Percentiles rank a stretch among this genome's conserved stretches.
Conservation (phyloP, 2,888 invertebrate species). For the Rhopalosiphum nymphaeae region DNA sequence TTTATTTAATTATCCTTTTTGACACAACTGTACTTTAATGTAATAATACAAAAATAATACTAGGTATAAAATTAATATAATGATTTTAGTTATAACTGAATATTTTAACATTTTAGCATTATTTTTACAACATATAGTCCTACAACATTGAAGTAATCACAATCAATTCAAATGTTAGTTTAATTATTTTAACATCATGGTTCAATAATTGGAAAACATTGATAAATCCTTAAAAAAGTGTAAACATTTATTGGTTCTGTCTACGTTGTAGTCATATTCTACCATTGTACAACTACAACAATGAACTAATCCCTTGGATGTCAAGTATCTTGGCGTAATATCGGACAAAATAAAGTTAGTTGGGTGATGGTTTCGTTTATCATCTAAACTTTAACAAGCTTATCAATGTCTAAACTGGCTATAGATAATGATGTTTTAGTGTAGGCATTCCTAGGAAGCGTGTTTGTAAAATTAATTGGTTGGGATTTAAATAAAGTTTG, state of each 20-base stretch:
- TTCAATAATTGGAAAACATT: background rate
- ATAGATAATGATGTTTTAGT: background rate
- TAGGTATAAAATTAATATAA: too few relatives aligned
- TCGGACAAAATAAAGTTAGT: background rate
- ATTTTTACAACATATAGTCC: too few relatives aligned
- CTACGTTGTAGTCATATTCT: background rate
- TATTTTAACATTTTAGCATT: too few relatives aligned
- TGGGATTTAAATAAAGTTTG: background rate
- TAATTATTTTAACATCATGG: background rate
- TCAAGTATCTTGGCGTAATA: background rate
- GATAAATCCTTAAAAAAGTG: background rate
- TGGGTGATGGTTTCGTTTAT: background rate
- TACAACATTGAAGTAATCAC: too few relatives aligned
- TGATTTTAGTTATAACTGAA: too few relatives aligned
- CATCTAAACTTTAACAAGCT: background rate
- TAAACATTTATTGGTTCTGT: background rate
- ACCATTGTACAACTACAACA: background rate
- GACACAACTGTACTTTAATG: too few relatives aligned
- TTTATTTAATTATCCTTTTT: too few relatives aligned
- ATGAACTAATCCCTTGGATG: background rate
- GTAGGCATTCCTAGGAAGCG: background rate
- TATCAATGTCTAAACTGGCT: background rate
- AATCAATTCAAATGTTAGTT: too few relatives aligned
- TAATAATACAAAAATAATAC: too few relatives aligned
- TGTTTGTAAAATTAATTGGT: background rate